Conservation (phyloP, 2,797 vertebrate genomes). For the Rhynchonycteris naso region DNA sequence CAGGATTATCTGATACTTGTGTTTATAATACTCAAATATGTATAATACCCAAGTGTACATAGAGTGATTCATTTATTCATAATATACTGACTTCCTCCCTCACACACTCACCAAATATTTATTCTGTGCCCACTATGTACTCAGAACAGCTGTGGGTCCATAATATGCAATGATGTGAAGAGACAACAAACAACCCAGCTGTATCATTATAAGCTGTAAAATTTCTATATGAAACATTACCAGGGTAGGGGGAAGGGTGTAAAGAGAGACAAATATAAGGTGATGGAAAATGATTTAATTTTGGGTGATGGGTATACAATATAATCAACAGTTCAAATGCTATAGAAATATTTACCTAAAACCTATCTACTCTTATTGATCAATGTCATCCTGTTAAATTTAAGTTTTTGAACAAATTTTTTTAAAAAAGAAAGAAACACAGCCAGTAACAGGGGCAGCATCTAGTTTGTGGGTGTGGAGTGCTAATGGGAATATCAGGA, state of each 20-base stretch:
- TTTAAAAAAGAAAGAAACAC: not conserved
- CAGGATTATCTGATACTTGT: slow-evolving; percentile 12
- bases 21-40: not conserved
- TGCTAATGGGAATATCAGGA: not conserved
- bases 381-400: too few relatives aligned
- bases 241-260: too few relatives aligned
- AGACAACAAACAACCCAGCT: not conserved
- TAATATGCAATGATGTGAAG: not conserved
- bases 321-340: too few relatives aligned
- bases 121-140: not conserved
- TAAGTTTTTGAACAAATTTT: too few relatives aligned
- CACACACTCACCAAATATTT: not conserved
- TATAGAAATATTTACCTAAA: too few relatives aligned
- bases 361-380: too few relatives aligned
- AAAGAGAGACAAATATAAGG: too few relatives aligned
- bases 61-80: not conserved
- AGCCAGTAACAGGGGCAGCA: not conserved
- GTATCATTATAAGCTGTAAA: not conserved
- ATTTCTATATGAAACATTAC: not conserved
- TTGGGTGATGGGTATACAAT: too few relatives aligned
- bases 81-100: not conserved
- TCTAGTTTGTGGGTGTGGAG: too few relatives aligned
- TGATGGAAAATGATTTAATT: too few relatives aligned
- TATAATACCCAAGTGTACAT: not conserved
- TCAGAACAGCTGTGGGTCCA: not conserved